Conservation (phyloP, 2,888 invertebrate species). For the Liopterus haemorrhoidalis region DNA sequence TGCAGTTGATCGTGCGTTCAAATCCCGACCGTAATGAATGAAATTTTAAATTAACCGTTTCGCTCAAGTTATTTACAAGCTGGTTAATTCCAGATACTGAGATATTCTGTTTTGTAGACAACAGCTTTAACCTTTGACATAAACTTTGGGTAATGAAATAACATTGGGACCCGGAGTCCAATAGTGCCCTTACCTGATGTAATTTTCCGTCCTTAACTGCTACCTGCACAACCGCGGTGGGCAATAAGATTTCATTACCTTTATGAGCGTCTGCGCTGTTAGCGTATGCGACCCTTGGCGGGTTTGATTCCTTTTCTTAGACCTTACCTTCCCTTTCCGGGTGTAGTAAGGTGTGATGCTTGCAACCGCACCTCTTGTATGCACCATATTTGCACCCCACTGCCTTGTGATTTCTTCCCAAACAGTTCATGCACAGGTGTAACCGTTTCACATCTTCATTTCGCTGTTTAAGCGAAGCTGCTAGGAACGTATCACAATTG, state of each 20-base stretch:
- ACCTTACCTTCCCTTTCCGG: no score
- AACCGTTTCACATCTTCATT: constrained; percentile 4
- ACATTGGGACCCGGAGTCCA: constrained; percentile 14
- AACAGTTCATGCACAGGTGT: constrained; percentile 9
- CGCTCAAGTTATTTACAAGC: neutral
- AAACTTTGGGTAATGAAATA: constrained; percentile 9
- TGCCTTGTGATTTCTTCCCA: neutral
- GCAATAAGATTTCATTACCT: constrained; percentile 2
- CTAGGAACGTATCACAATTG: constrained; percentile 13
- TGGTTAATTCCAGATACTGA: neutral
- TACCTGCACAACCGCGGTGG: constrained; percentile 4
- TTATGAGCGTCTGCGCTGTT: neutral
- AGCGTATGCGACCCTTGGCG: neutral
- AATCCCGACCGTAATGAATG: no score
- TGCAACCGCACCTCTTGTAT: constrained; percentile 14
- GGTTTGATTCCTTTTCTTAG: neutral
- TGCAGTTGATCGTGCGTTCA: constrained; percentile 3
- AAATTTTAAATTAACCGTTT: neutral
- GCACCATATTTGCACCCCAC: constrained; percentile 1
- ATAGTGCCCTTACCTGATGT: constrained; percentile 9
- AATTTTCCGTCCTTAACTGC: constrained; percentile 3
- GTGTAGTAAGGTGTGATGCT: constrained; percentile 9
- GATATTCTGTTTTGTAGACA: neutral
- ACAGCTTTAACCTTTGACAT: constrained; percentile 1
- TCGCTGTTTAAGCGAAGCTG: neutral